Evolutionary conservation across 1,140 invertebrate genomes (phyloP), one percentile per base, ranked within the genome.

Genomic region (Pteromalus puparum): DNA sequence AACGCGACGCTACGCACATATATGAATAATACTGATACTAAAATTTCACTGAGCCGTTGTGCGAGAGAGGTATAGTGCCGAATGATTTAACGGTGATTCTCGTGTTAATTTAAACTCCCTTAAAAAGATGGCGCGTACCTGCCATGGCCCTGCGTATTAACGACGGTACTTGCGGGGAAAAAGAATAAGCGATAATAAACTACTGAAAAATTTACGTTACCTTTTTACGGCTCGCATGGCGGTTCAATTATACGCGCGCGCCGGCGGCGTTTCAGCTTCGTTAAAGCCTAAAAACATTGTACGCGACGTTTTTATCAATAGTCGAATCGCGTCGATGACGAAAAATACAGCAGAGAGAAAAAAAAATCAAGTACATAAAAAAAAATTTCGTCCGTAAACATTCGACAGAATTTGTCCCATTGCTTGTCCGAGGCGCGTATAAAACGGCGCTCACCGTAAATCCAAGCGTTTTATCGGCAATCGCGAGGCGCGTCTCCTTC

Each of bases 391-490:
- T 48, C 6, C 74, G 13, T 26, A 26, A 76, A 53, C 24, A 28
- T 76, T 24, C 74, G 38, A 48, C 42, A 46, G 42, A 65, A 78
- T 65, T 65, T 75, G 73, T 46, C 38, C 73, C 73, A 75, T 75
- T 42, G 24, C 18, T 46, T 53, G 15, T 21, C 48, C 48, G 15
- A 53, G 4, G 48, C 48, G 48, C 48, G 15, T 53, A 53, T 68
- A 68, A 68, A 68, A 26, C 42, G 26, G 6, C 5, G 10, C 18
- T 26, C 15, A n/a, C 24, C 48, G 61, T 82, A 82, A 82, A 82
- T 82, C 24, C 9, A 75, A 46, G 61, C 30, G 38, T 82, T 82
- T 82, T 76, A 75, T 75, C 34, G 30, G 30, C 21, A 34, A 81
- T 81, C 46, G 10, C 21, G 21, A 3, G n/a, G 42, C 48, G 7